Percentiles rank a stretch among this genome's conserved stretches.
Evolutionary conservation across 2,113 vertebrate species (phyloP).

Genomic region (Phycodurus eques): DNA sequence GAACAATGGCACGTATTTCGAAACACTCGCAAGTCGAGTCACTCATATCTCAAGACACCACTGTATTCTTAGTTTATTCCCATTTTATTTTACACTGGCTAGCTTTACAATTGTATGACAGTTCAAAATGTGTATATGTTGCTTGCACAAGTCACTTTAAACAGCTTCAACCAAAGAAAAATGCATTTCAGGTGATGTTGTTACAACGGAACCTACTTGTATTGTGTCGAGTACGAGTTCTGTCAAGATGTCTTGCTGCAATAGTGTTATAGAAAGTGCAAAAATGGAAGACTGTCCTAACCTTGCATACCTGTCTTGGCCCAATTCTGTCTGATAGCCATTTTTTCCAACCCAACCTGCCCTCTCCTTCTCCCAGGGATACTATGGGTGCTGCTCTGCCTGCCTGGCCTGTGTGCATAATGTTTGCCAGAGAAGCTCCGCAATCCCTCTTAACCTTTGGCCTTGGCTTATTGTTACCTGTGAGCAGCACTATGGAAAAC

Average conservation of each 20-base stretch:
- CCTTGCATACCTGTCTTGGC: slow-evolving; percentile 25
- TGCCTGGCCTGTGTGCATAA: slow-evolving; percentile 37
- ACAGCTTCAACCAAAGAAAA: too few species aligned
- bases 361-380: slow-evolving; percentile 53
- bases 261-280: neutral
- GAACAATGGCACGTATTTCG: too few species aligned
- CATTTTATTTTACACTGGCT: neutral
- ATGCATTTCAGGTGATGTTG: neutral
- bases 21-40: neutral
- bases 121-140: neutral
- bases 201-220: neutral
- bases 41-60: neutral
- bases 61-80: too few species aligned
- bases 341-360: slow-evolving; percentile 32
- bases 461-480: slow-evolving; percentile 75
- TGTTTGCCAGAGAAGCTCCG: slow-evolving; percentile 64
- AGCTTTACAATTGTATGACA: neutral
- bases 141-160: too few species aligned
- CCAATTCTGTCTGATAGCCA: slow-evolving; percentile 36
- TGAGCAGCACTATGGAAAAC: slow-evolving; percentile 68
- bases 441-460: slow-evolving; percentile 77
- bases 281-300: neutral
- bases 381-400: slow-evolving; percentile 49
- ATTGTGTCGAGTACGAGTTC: neutral
- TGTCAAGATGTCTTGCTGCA: neutral